Base-by-base conservation (phyloP, 2,888 invertebrate genomes). In the Cremastinae sp. region DNA sequence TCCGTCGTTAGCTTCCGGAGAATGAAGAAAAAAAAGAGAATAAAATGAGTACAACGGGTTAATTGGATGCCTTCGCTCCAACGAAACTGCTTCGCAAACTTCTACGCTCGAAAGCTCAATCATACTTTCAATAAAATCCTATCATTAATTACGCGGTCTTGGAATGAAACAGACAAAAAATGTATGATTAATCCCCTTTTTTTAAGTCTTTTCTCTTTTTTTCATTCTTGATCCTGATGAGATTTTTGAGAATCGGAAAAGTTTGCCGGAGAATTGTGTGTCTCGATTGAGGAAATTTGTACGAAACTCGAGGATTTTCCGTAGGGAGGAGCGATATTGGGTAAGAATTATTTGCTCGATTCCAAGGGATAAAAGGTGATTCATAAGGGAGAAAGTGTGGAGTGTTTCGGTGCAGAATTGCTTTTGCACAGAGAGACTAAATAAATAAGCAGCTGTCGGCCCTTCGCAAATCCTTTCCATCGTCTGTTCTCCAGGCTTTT, bases 401-500 rank as follows among this genome's bases (percentile, higher is more conserved):
- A 16, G 47, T 56, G 62, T 62, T 68, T 58, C 58, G 45, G 54
- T 72, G 36, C 56, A 5, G 36, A 61, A 70, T 64, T 34, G 65
- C 28, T 61, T 70, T 74, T 36, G 65, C 65, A 45, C 54, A 36
- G 61, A 36, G 59, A 70, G 66, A 70, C 74, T 74, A 74, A 77
- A 74, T 74, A 77, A 77, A 77, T 65, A 66, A 74, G 66, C 77
- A 77, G 61, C 73, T 74, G 74, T 74, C 70, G 51, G 70, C 61
- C 70, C 61, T 65, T 70, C 49, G 64, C 56, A 77, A 77, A 70
- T 77, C 70, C 70, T 70, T 70, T 56, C 61, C 61, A 69, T 45
- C 69, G 49, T 64, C 38, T 47, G 58, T 36, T 62, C 65, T 22
- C 22, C 34, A 64, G 28, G 56, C 45, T 66, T 22, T 36, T 10